A percentile compares a stretch with the other conserved stretches of the same genome.
Conservation (phyloP, 2,888 invertebrate genomes). For the Cerceris ruficornis region DNA sequence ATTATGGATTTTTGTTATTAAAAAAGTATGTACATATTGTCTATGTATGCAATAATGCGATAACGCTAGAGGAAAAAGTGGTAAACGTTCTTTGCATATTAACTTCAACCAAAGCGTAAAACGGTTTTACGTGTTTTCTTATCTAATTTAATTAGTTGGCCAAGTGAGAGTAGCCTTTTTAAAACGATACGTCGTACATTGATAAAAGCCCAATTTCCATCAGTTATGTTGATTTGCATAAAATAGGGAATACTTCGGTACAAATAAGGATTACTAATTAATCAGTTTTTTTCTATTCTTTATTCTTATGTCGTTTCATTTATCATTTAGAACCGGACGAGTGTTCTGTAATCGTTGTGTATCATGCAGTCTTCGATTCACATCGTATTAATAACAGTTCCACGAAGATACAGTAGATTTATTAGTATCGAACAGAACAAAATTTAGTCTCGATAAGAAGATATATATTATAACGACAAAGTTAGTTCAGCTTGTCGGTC, state of each 20-base stretch:
- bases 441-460: too few species aligned
- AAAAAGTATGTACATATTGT: slow-evolving; percentile 32
- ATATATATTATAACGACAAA: too few species aligned
- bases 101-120: slow-evolving; percentile 25
- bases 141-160: slow-evolving; percentile 48
- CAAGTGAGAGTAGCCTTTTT: slow-evolving; percentile 52
- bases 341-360: too few species aligned
- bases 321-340: not conserved
- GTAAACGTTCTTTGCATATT: slow-evolving; percentile 10
- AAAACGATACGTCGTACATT: slow-evolving; percentile 18
- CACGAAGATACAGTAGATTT: too few species aligned
- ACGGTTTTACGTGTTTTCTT: slow-evolving; percentile 20
- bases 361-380: too few species aligned
- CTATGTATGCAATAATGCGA: slow-evolving; percentile 21
- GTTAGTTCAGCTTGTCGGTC: too few species aligned
- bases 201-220: slow-evolving; percentile 57
- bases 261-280: slow-evolving; percentile 22
- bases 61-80: slow-evolving; percentile 1
- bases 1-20: slow-evolving; percentile 27
- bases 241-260: slow-evolving; percentile 11
- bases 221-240: slow-evolving; percentile 22
- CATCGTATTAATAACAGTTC: too few species aligned
- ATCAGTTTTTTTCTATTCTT: slow-evolving; percentile 13
- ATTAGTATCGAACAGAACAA: too few species aligned
- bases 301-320: not conserved